A percentile compares a stretch with the other conserved stretches of the same genome.
Evolutionary conservation across 2,888 invertebrate species (phyloP).

Genomic region (Athrips mouffetella): DNA sequence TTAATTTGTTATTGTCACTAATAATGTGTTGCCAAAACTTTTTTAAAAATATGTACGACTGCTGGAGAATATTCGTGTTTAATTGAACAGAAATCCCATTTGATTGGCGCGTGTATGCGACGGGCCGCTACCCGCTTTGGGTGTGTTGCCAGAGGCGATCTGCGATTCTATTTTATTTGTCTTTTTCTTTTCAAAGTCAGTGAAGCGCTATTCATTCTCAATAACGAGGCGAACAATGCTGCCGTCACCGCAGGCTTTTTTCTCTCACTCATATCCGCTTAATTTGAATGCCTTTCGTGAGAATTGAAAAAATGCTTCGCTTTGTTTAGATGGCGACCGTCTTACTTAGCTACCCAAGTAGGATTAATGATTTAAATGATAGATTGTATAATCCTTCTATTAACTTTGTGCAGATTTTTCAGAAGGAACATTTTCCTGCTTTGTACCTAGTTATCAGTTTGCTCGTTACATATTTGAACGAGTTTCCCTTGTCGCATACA

Average conservation of each 20-base stretch:
- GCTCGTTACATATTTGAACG: conserved; percentile 2
- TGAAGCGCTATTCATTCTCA: conserved; percentile 27
- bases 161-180: conserved; percentile 27
- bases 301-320: conserved; percentile 23
- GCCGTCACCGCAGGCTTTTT: conserved; percentile 23
- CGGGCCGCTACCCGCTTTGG: not conserved
- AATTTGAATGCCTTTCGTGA: conserved; percentile 28
- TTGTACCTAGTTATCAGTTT: not conserved
- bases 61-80: conserved; percentile 23
- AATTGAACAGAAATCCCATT: conserved; percentile 25
- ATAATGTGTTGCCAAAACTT: too few species aligned
- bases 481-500: not conserved
- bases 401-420: not conserved
- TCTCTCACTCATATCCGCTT: conserved; percentile 26
- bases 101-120: conserved; percentile 15
- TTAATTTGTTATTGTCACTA: too few species aligned
- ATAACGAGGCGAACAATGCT: conserved; percentile 32
- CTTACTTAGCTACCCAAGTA: not conserved
- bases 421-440: not conserved
- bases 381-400: not conserved
- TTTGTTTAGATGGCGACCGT: conserved; percentile 12
- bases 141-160: conserved; percentile 23
- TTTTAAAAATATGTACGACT: too few species aligned
- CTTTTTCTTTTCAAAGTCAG: conserved; percentile 23
- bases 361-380: conserved; percentile 4